Evolutionary conservation across 2,888 invertebrate genomes (phyloP), one percentile per base, ranked within the genome.

Genomic region (Liodrosophila aerea): DNA sequence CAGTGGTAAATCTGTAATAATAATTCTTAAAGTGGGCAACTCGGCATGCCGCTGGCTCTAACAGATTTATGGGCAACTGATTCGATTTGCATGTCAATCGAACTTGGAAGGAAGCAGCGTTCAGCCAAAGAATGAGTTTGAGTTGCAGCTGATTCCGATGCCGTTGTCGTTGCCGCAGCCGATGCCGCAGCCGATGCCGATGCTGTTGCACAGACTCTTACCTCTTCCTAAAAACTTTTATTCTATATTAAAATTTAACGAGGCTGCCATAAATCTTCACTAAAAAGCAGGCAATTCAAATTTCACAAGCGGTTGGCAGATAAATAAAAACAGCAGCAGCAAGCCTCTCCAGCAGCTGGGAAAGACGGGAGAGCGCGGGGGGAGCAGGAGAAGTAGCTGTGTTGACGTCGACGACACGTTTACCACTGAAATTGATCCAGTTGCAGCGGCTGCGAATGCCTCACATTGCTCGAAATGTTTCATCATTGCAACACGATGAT

Each of bases 191-290:
- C 34, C 16, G 11, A 27, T 30, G 18, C 31, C 34, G 29, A 39
- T 41, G 51, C 59, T 33, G 4, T 11, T 15, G 36, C 16, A 1
- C 3, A 4, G 7, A 16, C 18, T 16, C n/a, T 16, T 52, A 68
- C 52, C n/a, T 59, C 64, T 73, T 70, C 64, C 73, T 75, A 74
- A 77, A 75, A 78, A 65, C 65, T 81, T 85, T 87, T 87, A 87
- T 87, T 80, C 77, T 81, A 85, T 88, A 87, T 87, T 87, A 87
- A 88, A 87, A 88, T 87, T 88, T 88, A 87, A 87, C 87, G 87
- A 87, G 82, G 51, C 80, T 86, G 86, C 87, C 87, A 87, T 87
- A 88, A 87, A 87, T 87, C 87, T 87, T 88, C 69, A 78, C 77
- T 84, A 87, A 88, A 88, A 87, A 74, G 73, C 87, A 87, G 87